phyloP scores from a whole-genome alignment of 2,888 invertebrate species.

The Agriopis aurantiaria region DNA sequence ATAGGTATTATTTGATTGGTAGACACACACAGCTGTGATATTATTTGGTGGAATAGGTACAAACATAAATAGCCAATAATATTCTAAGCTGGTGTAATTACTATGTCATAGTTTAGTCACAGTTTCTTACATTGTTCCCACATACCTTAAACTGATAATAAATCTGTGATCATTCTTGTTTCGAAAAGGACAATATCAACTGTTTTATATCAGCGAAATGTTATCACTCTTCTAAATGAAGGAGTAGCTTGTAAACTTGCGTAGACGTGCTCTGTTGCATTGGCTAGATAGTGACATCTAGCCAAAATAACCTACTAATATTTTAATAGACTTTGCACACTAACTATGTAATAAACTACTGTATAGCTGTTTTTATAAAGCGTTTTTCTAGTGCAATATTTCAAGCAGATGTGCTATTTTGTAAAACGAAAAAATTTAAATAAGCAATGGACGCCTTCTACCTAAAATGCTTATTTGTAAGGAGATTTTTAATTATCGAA shows the following conservation, averaged over 20 bases:
- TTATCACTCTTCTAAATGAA: not conserved
- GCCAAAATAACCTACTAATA: constrained; percentile 1
- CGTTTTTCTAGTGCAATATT: constrained; percentile 43
- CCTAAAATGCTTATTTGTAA: not conserved
- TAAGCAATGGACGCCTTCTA: constrained; percentile 43
- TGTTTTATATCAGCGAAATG: not conserved
- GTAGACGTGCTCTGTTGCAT: not conserved
- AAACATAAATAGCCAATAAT: too few relatives aligned
- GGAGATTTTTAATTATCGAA: not conserved
- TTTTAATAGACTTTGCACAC: constrained; percentile 1
- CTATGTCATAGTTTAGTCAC: too few relatives aligned
- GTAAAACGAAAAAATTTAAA: constrained; percentile 37
- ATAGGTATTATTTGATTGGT: too few relatives aligned
- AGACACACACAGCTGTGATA: too few relatives aligned
- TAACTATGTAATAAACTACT: constrained; percentile 17
- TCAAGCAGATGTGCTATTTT: constrained; percentile 40
- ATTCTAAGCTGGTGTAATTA: too few relatives aligned
- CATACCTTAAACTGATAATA: too few relatives aligned
- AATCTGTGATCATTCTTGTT: too few relatives aligned
- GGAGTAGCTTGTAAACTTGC: not conserved
- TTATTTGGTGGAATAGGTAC: too few relatives aligned
- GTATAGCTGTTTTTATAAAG: constrained; percentile 34
- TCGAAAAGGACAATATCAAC: not conserved
- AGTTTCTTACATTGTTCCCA: too few relatives aligned
- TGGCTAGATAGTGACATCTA: not conserved